Percentiles rank a stretch among this genome's conserved stretches.
phyloP scores from a whole-genome alignment of 2,888 invertebrate species.

The Heliconius ismenius region DNA sequence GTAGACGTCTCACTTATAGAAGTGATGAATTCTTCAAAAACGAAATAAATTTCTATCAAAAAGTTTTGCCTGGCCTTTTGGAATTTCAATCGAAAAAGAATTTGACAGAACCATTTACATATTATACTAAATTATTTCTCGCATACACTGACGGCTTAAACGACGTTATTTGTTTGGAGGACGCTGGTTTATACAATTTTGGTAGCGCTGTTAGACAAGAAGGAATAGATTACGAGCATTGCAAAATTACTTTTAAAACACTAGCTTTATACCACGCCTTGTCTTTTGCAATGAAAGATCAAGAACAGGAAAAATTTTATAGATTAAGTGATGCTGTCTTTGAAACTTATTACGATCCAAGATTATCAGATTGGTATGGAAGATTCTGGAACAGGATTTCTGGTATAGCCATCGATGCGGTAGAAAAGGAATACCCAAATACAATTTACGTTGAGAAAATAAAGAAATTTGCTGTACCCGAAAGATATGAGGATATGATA shows the following conservation, averaged over 20 bases:
- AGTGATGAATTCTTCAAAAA: conserved; percentile 86
- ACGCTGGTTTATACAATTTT: conserved; percentile 73
- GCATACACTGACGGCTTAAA: conserved; percentile 75
- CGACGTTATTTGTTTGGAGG: conserved; percentile 82
- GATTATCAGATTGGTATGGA: conserved; percentile 81
- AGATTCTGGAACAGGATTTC: conserved; percentile 78
- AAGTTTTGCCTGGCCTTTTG: conserved; percentile 72
- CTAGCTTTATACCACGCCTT: conserved; percentile 83
- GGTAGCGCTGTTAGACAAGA: conserved; percentile 72
- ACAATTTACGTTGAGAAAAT: conserved; percentile 81
- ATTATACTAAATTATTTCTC: conserved; percentile 75
- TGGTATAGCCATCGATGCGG: conserved; percentile 83
- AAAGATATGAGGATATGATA: conserved; percentile 75
- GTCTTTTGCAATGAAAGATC: conserved; percentile 82
- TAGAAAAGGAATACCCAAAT: conserved; percentile 83
- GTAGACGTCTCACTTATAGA: conserved; percentile 84
- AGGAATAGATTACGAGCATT: conserved; percentile 78
- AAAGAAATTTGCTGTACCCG: conserved; percentile 77
- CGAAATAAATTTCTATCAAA: conserved; percentile 85
- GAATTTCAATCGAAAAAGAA: conserved; percentile 68
- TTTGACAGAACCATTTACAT: conserved; percentile 74
- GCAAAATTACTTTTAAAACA: conserved; percentile 72
- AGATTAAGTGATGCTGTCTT: conserved; percentile 63
- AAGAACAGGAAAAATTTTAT: conserved; percentile 76
- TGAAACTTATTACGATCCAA: conserved; percentile 83